Evolutionary conservation across 2,797 vertebrate genomes (phyloP).

Genomic region (Serranus cabrilla): DNA sequence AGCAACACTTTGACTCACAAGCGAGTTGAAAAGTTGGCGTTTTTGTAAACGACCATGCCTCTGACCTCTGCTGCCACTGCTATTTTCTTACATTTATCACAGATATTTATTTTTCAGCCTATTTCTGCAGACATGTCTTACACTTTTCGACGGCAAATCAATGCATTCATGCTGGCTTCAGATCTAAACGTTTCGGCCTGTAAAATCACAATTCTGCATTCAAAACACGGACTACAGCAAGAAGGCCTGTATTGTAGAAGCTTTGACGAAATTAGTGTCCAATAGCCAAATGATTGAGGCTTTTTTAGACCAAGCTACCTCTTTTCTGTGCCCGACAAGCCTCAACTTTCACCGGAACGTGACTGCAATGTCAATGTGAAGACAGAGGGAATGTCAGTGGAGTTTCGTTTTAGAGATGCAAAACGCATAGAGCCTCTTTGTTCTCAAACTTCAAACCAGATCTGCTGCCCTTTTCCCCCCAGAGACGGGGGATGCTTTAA

Average conservation of each 20-base stretch:
- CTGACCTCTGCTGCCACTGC: constrained; percentile 21
- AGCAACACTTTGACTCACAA: constrained; percentile 65
- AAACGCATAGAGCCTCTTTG: constrained; percentile 80
- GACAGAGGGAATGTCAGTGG: constrained; percentile 67
- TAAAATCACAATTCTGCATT: constrained; percentile 33
- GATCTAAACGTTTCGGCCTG: constrained; percentile 38
- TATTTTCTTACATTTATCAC: background rate
- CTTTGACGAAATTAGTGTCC: constrained; percentile 46
- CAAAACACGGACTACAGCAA: constrained; percentile 30
- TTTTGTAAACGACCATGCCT: constrained; percentile 26
- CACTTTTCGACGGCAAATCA: constrained; percentile 45
- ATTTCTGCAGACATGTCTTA: constrained; percentile 11
- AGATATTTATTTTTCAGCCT: background rate
- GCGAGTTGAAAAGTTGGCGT: constrained; percentile 72
- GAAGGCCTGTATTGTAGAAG: constrained; percentile 14
- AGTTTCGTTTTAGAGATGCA: constrained; percentile 74
- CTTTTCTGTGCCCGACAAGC: constrained; percentile 71
- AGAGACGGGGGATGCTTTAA: constrained; percentile 23
- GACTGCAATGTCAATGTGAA: constrained; percentile 82
- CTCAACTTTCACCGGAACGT: constrained; percentile 87
- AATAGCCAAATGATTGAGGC: constrained; percentile 43
- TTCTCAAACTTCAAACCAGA: constrained; percentile 74
- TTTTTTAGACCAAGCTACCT: constrained; percentile 63
- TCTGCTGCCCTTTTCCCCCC: constrained; percentile 4
- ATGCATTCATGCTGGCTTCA: constrained; percentile 30